Percentiles rank a stretch among this genome's conserved stretches.
Conservation (phyloP, 2,113 vertebrate genomes). For the Onychostoma macrolepis region DNA sequence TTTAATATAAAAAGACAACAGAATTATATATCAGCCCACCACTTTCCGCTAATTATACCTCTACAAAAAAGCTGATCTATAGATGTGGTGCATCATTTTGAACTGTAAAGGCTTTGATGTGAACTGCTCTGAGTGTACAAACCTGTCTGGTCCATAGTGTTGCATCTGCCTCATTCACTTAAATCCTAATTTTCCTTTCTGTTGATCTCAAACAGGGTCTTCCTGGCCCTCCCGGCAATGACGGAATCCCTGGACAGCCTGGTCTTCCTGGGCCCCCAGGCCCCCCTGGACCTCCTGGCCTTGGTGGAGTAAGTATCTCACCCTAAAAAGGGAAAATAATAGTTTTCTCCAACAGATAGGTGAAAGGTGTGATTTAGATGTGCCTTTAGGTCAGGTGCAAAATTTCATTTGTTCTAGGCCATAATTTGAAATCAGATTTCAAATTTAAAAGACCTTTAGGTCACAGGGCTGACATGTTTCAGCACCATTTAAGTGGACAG, state of each 20-base stretch:
- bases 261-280: slow-evolving; percentile 88
- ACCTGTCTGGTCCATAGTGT: slow-evolving; percentile 8
- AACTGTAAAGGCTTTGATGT: neutral
- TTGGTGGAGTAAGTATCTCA: slow-evolving; percentile 89
- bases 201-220: slow-evolving; percentile 76
- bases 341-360: neutral
- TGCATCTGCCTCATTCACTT: neutral
- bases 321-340: slow-evolving; percentile 3
- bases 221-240: slow-evolving; percentile 84
- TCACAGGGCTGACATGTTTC: slow-evolving; percentile 14
- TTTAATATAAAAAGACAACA: neutral
- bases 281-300: slow-evolving; percentile 89
- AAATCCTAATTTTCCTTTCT: neutral
- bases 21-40: neutral
- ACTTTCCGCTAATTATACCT: neutral
- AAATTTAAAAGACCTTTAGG: slow-evolving; percentile 14
- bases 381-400: neutral
- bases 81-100: neutral
- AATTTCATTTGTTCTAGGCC: neutral
- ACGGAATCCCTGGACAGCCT: slow-evolving; percentile 87
- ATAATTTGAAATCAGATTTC: neutral
- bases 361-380: neutral
- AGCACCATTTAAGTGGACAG: slow-evolving; percentile 59
- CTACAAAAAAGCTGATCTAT: neutral
- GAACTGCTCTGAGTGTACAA: neutral